A percentile compares a stretch with the other conserved stretches of the same genome.
Evolutionary conservation across 2,888 invertebrate genomes (phyloP).

Genomic region (Chydorus sphaericus): DNA sequence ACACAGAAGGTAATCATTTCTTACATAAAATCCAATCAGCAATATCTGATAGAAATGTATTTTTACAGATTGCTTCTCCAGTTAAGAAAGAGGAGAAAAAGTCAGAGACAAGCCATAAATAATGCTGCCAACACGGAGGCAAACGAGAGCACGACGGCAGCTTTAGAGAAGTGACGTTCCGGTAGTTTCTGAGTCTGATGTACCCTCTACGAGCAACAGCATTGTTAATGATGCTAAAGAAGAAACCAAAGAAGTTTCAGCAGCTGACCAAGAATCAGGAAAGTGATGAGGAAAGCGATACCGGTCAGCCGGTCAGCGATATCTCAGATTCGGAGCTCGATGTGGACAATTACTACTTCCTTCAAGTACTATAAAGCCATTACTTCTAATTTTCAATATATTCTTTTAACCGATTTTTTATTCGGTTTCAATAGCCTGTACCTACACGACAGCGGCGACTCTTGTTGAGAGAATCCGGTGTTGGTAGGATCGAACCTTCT

Average conservation of each 20-base stretch:
- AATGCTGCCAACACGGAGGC: neutral
- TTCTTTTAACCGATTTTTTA: neutral
- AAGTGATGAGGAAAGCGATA: constrained; percentile 22
- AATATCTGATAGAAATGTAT: constrained; percentile 33
- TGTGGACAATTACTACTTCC: constrained; percentile 74
- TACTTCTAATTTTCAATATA: neutral
- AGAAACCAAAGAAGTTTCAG: constrained; percentile 49
- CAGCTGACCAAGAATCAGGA: constrained; percentile 49
- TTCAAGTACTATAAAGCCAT: constrained; percentile 29
- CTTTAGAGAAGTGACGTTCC: too few species aligned
- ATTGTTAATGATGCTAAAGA: too few species aligned
- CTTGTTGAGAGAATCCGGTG: constrained; percentile 77
- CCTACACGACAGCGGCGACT: constrained; percentile 79
- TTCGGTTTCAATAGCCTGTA: constrained; percentile 47
- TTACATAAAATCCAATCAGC: constrained; percentile 40
- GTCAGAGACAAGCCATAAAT: constrained; percentile 13
- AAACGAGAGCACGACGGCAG: constrained; percentile 32
- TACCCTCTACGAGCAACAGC: too few species aligned
- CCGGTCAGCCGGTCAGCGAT: constrained; percentile 21
- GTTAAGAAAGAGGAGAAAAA: constrained; percentile 20
- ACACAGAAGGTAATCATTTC: constrained; percentile 40
- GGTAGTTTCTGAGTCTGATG: too few species aligned
- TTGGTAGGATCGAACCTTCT: constrained; percentile 77
- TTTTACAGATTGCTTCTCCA: neutral
- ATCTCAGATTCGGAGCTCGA: constrained; percentile 60